Evolutionary conservation across 2,113 vertebrate species (phyloP), one percentile per base, ranked within the genome.

Genomic region (Phalacrocorax carbo): DNA sequence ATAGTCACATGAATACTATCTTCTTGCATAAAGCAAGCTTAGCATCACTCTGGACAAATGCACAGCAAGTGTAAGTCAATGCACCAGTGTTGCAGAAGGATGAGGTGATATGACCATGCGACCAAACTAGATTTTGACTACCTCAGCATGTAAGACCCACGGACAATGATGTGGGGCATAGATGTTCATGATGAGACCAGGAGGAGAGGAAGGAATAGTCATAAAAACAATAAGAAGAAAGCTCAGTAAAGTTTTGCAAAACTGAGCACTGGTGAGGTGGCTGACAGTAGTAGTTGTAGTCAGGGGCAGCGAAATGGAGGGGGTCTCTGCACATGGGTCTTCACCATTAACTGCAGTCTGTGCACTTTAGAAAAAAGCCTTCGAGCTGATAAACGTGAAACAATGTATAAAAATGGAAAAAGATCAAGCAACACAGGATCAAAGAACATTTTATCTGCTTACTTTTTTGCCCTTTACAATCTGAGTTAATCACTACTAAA

Each of bases 1-100:
- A 9, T 32, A 71, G 61, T 14, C 57, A 57, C 22, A 23, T 0
- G 0, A 69, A 15, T 76, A 66, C 57, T 12, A 19, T 4, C 20
- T 34, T 52, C 46, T 32, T 32, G 26, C 38, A 54, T 10, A 46
- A 27, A 85, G 21, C 2, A 34, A 55, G 19, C 9, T 38, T 38
- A 5, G 12, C 36, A n/a, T 21, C 1, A 0, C n/a, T 48, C 22
- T 21, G 26, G 29, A 16, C 30, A 68, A 9, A 8, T 1, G 30
- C 44, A 54, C 4, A 75, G 16, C n/a, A 52, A 82, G 42, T 23
- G 3, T 6, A 52, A n/a, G 25, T 21, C 16, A 55, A 27, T 1
- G 29, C 21, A 54, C 5, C 1, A 0, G 12, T 20, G 22, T 6
- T 44, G 23, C 16, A 49, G 54, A 48, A 51, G 62, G 17, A 54